Evolutionary conservation across 2,113 vertebrate genomes (phyloP).

Genomic region (Rafetus swinhoei): DNA sequence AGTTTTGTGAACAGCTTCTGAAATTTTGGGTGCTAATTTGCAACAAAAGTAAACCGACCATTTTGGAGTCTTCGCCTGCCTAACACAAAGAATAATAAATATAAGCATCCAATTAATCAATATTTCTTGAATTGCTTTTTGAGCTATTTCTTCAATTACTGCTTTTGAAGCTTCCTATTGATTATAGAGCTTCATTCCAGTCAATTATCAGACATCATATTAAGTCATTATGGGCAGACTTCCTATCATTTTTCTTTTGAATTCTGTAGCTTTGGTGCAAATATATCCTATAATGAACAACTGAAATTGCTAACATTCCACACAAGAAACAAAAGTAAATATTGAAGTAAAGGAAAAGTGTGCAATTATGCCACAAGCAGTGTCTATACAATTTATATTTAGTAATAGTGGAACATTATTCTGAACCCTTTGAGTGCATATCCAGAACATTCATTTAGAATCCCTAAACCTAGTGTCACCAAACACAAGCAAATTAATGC

Average conservation of each 20-base stretch:
- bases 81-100: not conserved
- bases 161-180: not conserved
- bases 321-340: not conserved
- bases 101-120: not conserved
- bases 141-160: not conserved
- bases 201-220: not conserved
- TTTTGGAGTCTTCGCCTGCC: not conserved
- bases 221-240: not conserved
- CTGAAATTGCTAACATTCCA: not conserved
- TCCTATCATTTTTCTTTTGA: not conserved
- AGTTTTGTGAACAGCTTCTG: accelerated
- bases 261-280: not conserved
- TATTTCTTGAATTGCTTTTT: not conserved
- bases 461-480: not conserved
- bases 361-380: not conserved
- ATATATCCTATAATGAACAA: not conserved
- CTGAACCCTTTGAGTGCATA: not conserved
- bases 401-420: not conserved
- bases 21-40: not conserved
- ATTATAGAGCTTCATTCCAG: not conserved
- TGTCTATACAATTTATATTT: not conserved
- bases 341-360: not conserved
- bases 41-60: not conserved
- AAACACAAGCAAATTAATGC: accelerated
- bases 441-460: not conserved